These are phyloP conservation scores for Agrochola macilenta DNA, from an alignment of 2,888 invertebrate species.

Conservation along the genomic window DNA sequence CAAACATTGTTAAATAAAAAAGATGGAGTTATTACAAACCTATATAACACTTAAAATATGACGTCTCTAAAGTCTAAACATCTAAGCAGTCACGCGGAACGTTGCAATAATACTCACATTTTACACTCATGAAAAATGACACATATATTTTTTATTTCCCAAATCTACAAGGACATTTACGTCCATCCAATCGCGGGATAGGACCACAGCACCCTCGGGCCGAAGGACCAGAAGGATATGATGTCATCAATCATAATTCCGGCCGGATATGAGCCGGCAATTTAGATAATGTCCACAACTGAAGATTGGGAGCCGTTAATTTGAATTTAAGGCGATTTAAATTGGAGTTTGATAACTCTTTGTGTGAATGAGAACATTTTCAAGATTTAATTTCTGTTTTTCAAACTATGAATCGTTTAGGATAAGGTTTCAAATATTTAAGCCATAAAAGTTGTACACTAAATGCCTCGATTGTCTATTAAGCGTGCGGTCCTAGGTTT, in stretches of 20 bases:
- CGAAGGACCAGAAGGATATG: conserved; percentile 51
- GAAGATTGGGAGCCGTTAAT: conserved; percentile 49
- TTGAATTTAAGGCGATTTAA: conserved; percentile 50
- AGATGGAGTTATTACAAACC: neutral
- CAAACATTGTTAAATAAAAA: neutral
- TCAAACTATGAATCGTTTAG: neutral
- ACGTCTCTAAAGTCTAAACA: too few species aligned
- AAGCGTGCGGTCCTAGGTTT: neutral
- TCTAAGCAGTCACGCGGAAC: neutral
- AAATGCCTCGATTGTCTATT: neutral
- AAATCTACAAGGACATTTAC: conserved; percentile 30
- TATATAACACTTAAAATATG: neutral
- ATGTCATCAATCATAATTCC: conserved; percentile 67
- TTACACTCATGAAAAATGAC: conserved; percentile 4
- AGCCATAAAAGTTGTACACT: neutral
- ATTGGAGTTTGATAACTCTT: conserved; percentile 33
- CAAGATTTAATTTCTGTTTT: neutral
- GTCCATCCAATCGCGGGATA: conserved; percentile 47
- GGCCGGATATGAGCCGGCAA: conserved; percentile 59
- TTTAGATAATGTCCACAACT: conserved; percentile 68
- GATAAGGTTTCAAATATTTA: neutral
- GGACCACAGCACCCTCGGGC: conserved; percentile 24
- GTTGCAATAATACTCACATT: neutral
- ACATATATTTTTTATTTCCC: conserved; percentile 21
- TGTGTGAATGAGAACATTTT: neutral